phyloP scores from a whole-genome alignment of 1,140 invertebrate species.

The Brachionus plicatilis region DNA sequence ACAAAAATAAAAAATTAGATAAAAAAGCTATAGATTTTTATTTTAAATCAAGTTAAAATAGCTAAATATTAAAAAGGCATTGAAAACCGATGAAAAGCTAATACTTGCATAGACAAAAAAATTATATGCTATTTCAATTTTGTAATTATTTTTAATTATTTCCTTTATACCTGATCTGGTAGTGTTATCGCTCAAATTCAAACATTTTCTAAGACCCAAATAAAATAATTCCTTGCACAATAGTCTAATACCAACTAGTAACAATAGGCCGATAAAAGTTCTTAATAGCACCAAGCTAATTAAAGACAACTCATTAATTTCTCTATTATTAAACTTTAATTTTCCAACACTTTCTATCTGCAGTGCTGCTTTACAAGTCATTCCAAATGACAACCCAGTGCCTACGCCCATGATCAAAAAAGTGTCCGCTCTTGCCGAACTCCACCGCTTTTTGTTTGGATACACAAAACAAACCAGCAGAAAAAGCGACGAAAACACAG shows the following conservation, averaged over 20 bases:
- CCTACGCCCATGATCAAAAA: conserved; percentile 26
- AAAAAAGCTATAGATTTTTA: not conserved
- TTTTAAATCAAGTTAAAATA: not conserved
- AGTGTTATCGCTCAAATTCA: not conserved
- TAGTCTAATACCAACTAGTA: not conserved
- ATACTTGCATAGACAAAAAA: conserved; percentile 7
- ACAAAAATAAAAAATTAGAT: no score
- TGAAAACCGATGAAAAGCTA: conserved; percentile 10
- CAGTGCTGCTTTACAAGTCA: not conserved
- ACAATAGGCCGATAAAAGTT: not conserved
- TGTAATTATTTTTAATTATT: not conserved
- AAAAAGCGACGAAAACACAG: not conserved
- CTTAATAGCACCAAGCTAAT: not conserved
- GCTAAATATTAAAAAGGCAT: not conserved
- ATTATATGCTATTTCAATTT: conserved; percentile 16
- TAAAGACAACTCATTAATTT: not conserved
- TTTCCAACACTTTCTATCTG: not conserved
- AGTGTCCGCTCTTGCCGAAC: conserved; percentile 29
- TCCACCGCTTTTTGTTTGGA: conserved; percentile 19
- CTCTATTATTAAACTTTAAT: not conserved
- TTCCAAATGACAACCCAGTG: conserved; percentile 1
- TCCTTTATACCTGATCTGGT: not conserved
- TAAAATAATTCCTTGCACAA: not conserved
- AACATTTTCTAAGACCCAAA: not conserved
- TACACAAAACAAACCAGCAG: conserved; percentile 18